Percentiles rank a stretch among this genome's conserved stretches.
phyloP scores from a whole-genome alignment of 2,888 invertebrate genomes.

The Spilarctia lutea region DNA sequence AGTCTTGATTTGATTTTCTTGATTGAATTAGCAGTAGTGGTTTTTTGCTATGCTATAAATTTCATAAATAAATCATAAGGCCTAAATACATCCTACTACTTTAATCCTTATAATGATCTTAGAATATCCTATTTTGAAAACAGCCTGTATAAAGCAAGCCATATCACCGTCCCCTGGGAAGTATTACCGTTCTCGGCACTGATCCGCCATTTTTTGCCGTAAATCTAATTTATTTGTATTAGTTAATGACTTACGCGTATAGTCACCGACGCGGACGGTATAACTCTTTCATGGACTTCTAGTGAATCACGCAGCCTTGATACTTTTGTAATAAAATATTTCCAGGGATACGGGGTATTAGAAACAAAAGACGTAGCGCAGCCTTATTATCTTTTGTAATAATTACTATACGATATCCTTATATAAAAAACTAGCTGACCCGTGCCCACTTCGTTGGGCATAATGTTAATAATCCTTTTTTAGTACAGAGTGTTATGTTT shows the following conservation, averaged over 20 bases:
- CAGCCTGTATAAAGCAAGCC: constrained; percentile 64
- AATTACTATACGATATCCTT: too few species aligned
- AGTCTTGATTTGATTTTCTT: too few species aligned
- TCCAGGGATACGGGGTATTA: too few species aligned
- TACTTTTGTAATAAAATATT: constrained; percentile 51
- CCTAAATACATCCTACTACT: background rate
- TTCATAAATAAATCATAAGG: background rate
- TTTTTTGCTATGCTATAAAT: too few species aligned
- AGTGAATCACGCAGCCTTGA: constrained; percentile 55
- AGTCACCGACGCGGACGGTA: constrained; percentile 64
- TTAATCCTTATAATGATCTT: background rate
- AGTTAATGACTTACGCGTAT: constrained; percentile 85
- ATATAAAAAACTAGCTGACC: too few species aligned
- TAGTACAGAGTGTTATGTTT: too few species aligned
- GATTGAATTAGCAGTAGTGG: too few species aligned
- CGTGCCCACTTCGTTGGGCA: too few species aligned
- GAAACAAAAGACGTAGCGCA: too few species aligned
- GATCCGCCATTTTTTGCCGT: constrained; percentile 82
- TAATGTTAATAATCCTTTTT: too few species aligned
- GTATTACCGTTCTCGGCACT: constrained; percentile 72
- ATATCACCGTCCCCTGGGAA: constrained; percentile 73
- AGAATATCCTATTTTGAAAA: background rate
- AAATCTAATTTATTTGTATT: constrained; percentile 87
- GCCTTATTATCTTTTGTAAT: too few species aligned
- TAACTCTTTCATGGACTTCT: constrained; percentile 74